A percentile compares a stretch with the other conserved stretches of the same genome.
These are phyloP conservation scores for Bubo scandiacus DNA, from an alignment of 2,113 vertebrate genomes.

Conservation along the genomic window DNA sequence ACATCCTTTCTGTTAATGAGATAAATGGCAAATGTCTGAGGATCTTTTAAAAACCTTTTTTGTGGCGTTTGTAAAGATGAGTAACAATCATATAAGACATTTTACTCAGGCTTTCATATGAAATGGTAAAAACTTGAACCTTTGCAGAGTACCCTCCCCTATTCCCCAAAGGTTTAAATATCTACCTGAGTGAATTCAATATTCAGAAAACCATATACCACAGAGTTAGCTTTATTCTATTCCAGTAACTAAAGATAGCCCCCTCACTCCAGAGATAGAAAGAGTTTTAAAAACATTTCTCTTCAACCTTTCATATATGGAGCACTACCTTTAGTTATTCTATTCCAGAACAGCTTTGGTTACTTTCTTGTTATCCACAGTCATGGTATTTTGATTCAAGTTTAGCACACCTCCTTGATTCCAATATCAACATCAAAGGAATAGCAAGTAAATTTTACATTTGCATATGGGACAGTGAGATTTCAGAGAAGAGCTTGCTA, in stretches of 20 bases:
- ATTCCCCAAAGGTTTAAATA: not conserved
- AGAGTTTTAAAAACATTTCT: not conserved
- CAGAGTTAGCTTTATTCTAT: not conserved
- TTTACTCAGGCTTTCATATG: not conserved
- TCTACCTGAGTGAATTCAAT: not conserved
- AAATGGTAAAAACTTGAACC: not conserved
- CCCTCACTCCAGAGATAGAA: not conserved
- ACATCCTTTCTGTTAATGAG: not conserved
- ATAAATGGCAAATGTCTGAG: rapidly evolving
- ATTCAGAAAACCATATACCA: not conserved
- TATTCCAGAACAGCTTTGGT: not conserved
- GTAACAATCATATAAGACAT: not conserved
- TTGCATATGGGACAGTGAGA: not conserved
- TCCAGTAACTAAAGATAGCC: not conserved
- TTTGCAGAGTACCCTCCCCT: not conserved
- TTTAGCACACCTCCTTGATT: not conserved
- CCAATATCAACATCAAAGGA: not conserved
- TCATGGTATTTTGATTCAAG: not conserved
- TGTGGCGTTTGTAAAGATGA: not conserved
- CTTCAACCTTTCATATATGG: not conserved
- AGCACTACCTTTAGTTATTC: not conserved
- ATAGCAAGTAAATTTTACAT: not conserved
- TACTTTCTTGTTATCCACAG: not conserved
- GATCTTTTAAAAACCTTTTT: not conserved
- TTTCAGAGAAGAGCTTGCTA: not conserved